Evolutionary conservation across 1,140 invertebrate genomes (phyloP).

Genomic region (Cepaea nemoralis): DNA sequence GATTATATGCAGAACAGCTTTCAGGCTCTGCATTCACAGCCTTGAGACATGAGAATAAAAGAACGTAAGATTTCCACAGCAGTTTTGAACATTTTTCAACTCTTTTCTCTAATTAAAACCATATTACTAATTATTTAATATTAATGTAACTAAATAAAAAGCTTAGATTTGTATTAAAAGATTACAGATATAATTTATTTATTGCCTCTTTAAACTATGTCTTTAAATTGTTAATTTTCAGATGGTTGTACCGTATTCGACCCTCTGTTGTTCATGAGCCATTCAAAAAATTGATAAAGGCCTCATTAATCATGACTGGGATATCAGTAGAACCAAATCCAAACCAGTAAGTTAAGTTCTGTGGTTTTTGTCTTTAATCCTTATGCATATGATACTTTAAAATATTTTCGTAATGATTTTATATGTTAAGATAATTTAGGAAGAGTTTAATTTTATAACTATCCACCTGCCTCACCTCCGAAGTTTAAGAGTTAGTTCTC

Average conservation of each 20-base stretch:
- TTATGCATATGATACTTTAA: too few species aligned
- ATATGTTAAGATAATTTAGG: too few species aligned
- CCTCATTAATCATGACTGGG: conserved; percentile 82
- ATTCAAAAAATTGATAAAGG: conserved; percentile 53
- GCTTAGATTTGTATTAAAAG: too few species aligned
- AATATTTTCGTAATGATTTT: too few species aligned
- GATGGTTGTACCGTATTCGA: conserved; percentile 94
- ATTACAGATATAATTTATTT: not conserved
- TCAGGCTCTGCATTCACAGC: conserved; percentile 97
- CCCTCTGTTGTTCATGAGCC: conserved; percentile 89
- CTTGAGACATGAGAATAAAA: conserved; percentile 85
- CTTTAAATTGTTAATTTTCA: conserved; percentile 48
- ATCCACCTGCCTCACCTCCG: too few species aligned
- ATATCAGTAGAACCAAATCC: conserved; percentile 85
- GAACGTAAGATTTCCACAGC: conserved; percentile 78
- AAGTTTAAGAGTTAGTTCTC: too few species aligned
- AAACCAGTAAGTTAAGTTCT: conserved; percentile 85
- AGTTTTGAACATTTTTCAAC: not conserved
- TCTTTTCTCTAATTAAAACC: not conserved
- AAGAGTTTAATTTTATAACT: too few species aligned
- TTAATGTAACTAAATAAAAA: too few species aligned
- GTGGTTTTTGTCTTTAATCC: too few species aligned
- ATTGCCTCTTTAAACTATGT: not conserved
- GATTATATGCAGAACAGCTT: conserved; percentile 95
- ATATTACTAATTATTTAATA: too few species aligned